These are phyloP conservation scores for Tholera decimalis DNA, from an alignment of 2,888 invertebrate species.

Conservation along the genomic window DNA sequence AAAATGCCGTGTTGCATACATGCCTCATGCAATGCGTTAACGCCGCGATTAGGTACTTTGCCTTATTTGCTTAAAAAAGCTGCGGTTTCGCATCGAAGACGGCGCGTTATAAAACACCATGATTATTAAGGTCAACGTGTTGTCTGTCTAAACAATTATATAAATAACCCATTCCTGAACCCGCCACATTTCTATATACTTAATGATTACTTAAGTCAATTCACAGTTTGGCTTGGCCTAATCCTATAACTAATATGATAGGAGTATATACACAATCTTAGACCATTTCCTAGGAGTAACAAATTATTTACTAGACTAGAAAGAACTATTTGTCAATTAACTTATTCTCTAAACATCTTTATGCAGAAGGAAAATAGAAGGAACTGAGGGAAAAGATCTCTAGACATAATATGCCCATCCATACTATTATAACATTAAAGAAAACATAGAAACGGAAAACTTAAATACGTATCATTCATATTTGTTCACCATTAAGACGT, in stretches of 20 bases:
- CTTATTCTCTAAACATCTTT: constrained; percentile 51
- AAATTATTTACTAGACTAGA: constrained; percentile 68
- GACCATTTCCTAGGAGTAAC: constrained; percentile 73
- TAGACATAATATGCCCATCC: not conserved
- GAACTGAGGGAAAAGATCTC: constrained; percentile 3
- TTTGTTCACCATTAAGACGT: not conserved
- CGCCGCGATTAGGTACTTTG: not conserved
- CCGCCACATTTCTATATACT: constrained; percentile 51
- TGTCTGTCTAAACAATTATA: not conserved
- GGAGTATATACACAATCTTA: constrained; percentile 70
- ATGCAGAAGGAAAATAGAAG: constrained; percentile 18
- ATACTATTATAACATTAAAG: too few relatives aligned
- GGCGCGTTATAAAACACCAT: not conserved
- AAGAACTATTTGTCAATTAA: constrained; percentile 63
- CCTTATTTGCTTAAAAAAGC: not conserved
- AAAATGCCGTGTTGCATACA: not conserved
- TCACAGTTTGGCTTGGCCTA: constrained; percentile 84
- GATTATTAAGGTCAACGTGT: not conserved
- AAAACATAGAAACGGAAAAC: constrained; percentile 2
- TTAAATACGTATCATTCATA: not conserved
- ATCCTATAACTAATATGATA: constrained; percentile 64
- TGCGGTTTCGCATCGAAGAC: not conserved
- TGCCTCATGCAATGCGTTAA: not conserved
- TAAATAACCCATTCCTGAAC: constrained; percentile 26
- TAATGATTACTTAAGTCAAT: constrained; percentile 71